phyloP scores from a whole-genome alignment of 1,140 invertebrate genomes.

The Bombus cullumanus region DNA sequence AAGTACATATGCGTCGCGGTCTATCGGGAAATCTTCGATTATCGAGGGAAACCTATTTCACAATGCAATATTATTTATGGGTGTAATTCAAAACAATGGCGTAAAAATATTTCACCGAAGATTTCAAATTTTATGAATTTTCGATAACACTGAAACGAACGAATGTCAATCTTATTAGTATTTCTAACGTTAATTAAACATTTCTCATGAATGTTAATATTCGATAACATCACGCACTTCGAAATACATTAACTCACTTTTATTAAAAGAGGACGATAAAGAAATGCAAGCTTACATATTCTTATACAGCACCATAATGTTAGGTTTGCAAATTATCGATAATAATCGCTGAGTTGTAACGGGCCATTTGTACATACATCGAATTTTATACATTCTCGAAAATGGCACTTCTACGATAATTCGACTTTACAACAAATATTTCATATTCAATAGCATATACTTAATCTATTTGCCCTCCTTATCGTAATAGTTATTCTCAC shows the following conservation, averaged over 20 bases:
- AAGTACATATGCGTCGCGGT: neutral
- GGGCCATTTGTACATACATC: neutral
- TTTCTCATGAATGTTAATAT: neutral
- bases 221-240: neutral
- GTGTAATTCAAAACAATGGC: neutral
- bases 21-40: conserved; percentile 57
- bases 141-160: too few species aligned
- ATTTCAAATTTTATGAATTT: neutral
- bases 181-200: neutral
- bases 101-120: neutral
- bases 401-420: neutral
- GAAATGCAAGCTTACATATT: neutral
- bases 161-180: neutral
- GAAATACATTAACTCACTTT: neutral
- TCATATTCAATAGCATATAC: neutral
- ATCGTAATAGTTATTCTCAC: neutral
- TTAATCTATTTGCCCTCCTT: neutral
- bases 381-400: neutral
- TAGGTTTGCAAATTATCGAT: neutral
- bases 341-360: neutral
- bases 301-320: neutral
- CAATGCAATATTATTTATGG: conserved; percentile 48
- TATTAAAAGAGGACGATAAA: neutral
- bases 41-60: conserved; percentile 26
- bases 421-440: neutral